Evolutionary conservation across 1,140 invertebrate genomes (phyloP).

Genomic region (Matsumurasca onukii): DNA sequence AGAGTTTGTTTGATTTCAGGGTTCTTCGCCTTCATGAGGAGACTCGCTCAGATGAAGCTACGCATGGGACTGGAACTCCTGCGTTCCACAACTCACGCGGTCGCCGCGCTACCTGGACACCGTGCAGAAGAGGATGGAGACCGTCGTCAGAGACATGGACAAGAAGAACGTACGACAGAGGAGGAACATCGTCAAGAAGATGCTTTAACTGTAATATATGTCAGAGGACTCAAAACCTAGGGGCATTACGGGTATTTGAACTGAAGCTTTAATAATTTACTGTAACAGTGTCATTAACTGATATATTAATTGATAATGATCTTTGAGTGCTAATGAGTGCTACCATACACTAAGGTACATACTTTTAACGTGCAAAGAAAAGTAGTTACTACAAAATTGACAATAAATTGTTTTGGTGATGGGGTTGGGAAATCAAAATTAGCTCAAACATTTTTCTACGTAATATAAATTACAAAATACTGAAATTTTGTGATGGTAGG

Average conservation of each 20-base stretch:
- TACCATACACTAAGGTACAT: too few species aligned
- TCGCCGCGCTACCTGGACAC: slow-evolving; percentile 53
- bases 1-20: too few species aligned
- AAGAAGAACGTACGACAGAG: slow-evolving; percentile 30
- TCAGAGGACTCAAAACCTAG: neutral
- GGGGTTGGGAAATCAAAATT: neutral
- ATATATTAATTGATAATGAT: neutral
- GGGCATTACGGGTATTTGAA: slow-evolving; percentile 8
- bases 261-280: neutral
- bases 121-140: slow-evolving; percentile 53
- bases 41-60: slow-evolving; percentile 54
- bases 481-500: neutral
- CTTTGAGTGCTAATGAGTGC: too few species aligned
- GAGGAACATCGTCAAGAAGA: slow-evolving; percentile 9
- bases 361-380: too few species aligned
- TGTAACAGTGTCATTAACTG: neutral
- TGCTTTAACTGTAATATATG: neutral
- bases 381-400: too few species aligned
- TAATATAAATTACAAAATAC: neutral
- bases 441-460: neutral
- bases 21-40: slow-evolving; percentile 51
- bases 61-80: slow-evolving; percentile 53
- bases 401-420: too few species aligned
- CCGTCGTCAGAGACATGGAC: slow-evolving; percentile 37
- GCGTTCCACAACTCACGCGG: slow-evolving; percentile 53